A percentile compares a stretch with the other conserved stretches of the same genome.
Conservation (phyloP, 2,113 vertebrate species). For the Jaculus jaculus region DNA sequence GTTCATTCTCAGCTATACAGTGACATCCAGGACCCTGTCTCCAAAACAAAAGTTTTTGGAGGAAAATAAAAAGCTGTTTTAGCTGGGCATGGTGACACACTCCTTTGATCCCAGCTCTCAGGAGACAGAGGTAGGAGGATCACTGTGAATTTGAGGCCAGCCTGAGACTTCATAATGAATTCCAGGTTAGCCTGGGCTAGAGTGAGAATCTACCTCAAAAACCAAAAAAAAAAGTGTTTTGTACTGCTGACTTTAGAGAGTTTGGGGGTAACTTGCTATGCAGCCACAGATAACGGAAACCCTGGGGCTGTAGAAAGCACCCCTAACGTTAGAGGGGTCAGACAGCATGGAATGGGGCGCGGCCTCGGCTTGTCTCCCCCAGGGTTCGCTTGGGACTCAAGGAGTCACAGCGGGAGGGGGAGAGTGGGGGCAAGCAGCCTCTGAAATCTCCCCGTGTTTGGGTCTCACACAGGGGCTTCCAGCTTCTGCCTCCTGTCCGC, state of each 20-base stretch:
- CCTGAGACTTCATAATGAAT: too few species aligned
- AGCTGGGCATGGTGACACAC: too few species aligned
- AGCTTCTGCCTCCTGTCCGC: background rate
- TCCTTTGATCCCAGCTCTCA: too few species aligned
- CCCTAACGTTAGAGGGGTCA: background rate
- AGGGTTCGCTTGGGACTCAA: background rate
- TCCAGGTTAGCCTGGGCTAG: too few species aligned
- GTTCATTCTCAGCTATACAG: background rate
- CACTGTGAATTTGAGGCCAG: too few species aligned
- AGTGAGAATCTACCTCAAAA: too few species aligned
- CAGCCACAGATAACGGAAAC: background rate
- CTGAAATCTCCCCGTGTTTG: background rate
- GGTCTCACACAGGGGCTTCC: background rate
- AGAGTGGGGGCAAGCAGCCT: background rate
- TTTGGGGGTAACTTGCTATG: background rate
- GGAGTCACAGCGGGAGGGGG: background rate
- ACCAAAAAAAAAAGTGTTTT: background rate
- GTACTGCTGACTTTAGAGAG: background rate
- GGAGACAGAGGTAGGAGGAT: too few species aligned
- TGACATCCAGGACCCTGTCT: background rate
- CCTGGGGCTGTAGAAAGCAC: background rate
- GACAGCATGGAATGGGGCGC: background rate
- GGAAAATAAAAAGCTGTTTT: too few species aligned
- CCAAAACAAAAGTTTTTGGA: too few species aligned
- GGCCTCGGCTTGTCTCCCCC: background rate